Base-by-base conservation (phyloP, 2,113 vertebrate species). In the Engraulis encrasicolus region DNA sequence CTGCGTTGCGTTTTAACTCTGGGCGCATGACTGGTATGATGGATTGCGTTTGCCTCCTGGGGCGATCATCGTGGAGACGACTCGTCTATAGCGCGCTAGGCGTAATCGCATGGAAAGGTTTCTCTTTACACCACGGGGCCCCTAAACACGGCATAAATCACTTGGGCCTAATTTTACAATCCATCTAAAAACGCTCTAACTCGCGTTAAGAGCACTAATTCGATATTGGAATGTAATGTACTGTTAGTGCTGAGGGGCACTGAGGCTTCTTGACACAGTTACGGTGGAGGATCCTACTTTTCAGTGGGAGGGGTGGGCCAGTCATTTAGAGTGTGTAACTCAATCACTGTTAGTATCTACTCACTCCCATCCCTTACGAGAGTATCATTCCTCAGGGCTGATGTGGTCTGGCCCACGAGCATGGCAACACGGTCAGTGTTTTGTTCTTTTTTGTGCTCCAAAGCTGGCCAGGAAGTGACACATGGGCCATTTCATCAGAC, bases 61-160 rank as follows among this genome's bases (percentile, higher is more conserved):
- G 19, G 9, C n/a, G 48, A 78, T 66, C 58, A 83, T 50, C 71
- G 17, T 18, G 31, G 52, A 52, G 4, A 77, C 20, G 48, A 38
- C 19, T 50, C 71, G 38, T 52, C 49, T 40, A 80, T 74, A 27
- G 40, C n/a, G 12, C 74, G 31, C 79, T n/a, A 27, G 19, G 20
- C 52, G 15, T 80, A 77, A 23, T 80, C 77, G 45, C 54, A 50
- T 7, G n/a, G 58, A 66, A 71, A 61, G 48, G 58, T 61, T 23
- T 45, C 19, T 37, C 34, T 58, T 78, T 36, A 78, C 48, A 38
- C 77, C 17, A 38, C 9, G 58, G 58, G 58, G 74, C 74, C 48
- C 50, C 80, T 49, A 31, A 85, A 38, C 36, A 50, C 37, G 19
- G 36, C 40, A 80, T 15, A 80, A 85, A 78, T 58, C 6, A 81